Evolutionary conservation across 2,888 invertebrate species (phyloP), one percentile per base, ranked within the genome.

Genomic region (Hipparchia sbordonii): DNA sequence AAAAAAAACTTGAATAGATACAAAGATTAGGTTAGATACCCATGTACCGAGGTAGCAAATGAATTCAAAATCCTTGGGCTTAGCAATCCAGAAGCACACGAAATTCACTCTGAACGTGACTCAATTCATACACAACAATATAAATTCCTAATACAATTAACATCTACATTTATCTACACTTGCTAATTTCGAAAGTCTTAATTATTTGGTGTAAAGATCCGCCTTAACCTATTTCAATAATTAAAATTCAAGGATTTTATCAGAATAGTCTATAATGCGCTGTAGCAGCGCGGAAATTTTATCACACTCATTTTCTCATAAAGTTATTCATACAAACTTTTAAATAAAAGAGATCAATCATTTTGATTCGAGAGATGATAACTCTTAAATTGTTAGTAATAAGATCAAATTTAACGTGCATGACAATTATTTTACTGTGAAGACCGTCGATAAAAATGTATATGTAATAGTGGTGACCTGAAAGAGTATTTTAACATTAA

Each of bases 201-300:
- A 85, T 87, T 91, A 92, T 87, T 93, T 93, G 93, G 93, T 93
- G 93, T 93, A 93, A 93, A 93, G 91, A 91, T 89, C 92, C 91
- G 82, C 86, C 89, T 92, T 92, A 92, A 77, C 73, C 81, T 89
- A 90, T 81, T 82, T 87, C 83, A 82, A 82, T 85, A 82, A 72
- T 68, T 71, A 71, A 70, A 72, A 69, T 61, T 74, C 33, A 62
- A 56, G 65, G 60, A 69, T 70, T 51, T 71, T 59, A 71, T 74
- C 71, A 69, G 76, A 69, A 66, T 77, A 74, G 54, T 71, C 66
- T 70, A 74, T 73, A 59, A 69, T 67, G 54, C 69, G 72, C 70
- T 62, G 73, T 54, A 56, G 57, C 74, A 72, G 74, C 68, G 46
- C 13, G 63, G 63, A 59, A 57, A 60, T 72, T 54, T 73, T 72